Percentiles rank a stretch among this genome's conserved stretches.
Evolutionary conservation across 2,888 invertebrate genomes (phyloP).

Genomic region (Drosophila maculinotata): DNA sequence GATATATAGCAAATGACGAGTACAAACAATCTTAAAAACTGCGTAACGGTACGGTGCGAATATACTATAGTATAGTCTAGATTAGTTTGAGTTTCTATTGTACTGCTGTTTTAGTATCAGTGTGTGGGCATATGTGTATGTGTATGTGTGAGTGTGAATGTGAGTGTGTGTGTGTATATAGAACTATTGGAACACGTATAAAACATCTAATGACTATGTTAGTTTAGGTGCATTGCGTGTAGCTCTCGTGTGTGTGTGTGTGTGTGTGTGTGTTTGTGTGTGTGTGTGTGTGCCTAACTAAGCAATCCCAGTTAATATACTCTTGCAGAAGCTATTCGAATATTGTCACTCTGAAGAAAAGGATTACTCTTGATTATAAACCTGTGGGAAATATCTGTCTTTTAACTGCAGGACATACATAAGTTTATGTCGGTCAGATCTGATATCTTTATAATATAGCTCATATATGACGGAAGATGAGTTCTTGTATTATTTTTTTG

Average conservation of each 20-base stretch:
- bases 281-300: constrained; percentile 47
- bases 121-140: constrained; percentile 12
- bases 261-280: constrained; percentile 34
- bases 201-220: constrained; percentile 70
- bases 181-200: constrained; percentile 79
- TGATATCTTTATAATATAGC: too few species aligned
- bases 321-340: constrained; percentile 11
- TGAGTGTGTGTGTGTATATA: constrained; percentile 24
- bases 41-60: constrained; percentile 60
- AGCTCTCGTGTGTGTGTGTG: constrained; percentile 25
- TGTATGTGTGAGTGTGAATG: constrained; percentile 15
- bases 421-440: too few species aligned
- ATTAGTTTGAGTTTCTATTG: constrained; percentile 21
- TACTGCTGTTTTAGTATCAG: constrained; percentile 8
- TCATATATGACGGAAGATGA: too few species aligned
- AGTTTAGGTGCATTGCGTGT: constrained; percentile 38
- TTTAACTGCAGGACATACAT: too few species aligned
- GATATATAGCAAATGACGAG: constrained; percentile 70
- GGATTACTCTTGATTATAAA: too few species aligned
- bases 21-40: constrained; percentile 78
- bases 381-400: too few species aligned
- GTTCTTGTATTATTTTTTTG: too few species aligned
- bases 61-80: constrained; percentile 26
- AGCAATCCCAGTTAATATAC: constrained; percentile 41
- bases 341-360: neutral